Evolutionary conservation across 2,797 vertebrate genomes (phyloP), one percentile per base, ranked within the genome.

Genomic region (Heterohyrax brucei): DNA sequence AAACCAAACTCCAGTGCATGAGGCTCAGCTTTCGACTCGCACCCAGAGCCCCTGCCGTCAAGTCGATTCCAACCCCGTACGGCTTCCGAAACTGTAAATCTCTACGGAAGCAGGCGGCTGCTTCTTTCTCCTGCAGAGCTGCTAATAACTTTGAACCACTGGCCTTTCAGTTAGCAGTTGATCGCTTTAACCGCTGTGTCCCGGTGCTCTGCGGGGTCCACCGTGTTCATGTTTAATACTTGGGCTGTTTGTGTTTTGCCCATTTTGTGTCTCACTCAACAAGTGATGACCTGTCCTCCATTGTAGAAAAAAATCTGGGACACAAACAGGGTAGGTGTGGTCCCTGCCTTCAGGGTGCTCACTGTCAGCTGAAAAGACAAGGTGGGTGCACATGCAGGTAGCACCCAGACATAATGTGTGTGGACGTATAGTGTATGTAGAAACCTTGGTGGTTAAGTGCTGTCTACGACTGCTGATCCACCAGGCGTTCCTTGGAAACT

Each of bases 371-470:
- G 5, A 92, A 33, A 73, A 28, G 46, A 68, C 28, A 1, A 8
- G 28, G 21, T 10, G 1, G 26, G 33, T 88, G 13, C 7, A 56
- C 2, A 0, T 3, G 18, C 44, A 0, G 46, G 26, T 26, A 85
- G 46, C 73, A 44, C 18, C 3, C 24, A 44, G 59, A 87, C 39
- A 33, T 53, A 18, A 46, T 12, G 14, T 0, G 12, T n/a, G 21
- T 28, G 8, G 13, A 0, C 7, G 13, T 16, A 0, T 22, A 0
- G 53, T 14, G 3, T 61, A 21, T 59, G 85, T 39, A 39, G 39
- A 39, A 39, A 39, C 39, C 39, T 39, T 39, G 39, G 39, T 39
- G 39, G 39, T 39, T 39, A 39, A 39, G 39, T 39, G 39, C 39
- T 39, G 39, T 39, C 39, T 39, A 39, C 39, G 39, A 3, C 39